These are phyloP conservation scores for Lepidocolaptes lacrymiger DNA, from an alignment of 2,797 vertebrate genomes.

Conservation along the genomic window DNA sequence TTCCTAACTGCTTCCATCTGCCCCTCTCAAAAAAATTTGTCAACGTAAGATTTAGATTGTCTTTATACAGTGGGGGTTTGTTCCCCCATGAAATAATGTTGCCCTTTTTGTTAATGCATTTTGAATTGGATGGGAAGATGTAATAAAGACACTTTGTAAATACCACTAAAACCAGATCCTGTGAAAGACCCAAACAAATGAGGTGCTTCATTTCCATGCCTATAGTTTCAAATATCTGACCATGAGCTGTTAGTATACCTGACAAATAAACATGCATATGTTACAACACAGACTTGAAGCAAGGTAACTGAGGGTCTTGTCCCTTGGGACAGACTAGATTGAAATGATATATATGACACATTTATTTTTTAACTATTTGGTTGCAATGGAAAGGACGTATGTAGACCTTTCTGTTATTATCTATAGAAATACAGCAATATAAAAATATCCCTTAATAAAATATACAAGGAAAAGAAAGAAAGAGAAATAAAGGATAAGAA, in stretches of 20 bases:
- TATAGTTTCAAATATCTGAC: not conserved
- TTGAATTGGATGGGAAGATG: not conserved
- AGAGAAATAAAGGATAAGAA: not conserved
- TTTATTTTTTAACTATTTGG: not conserved
- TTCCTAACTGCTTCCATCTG: not conserved
- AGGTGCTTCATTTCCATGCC: not conserved
- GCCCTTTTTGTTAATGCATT: not conserved
- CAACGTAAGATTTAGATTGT: not conserved
- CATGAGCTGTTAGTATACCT: not conserved
- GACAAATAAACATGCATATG: fast-evolving
- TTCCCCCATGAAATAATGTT: not conserved
- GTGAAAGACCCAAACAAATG: not conserved
- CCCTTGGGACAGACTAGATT: too few species aligned
- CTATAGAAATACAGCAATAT: not conserved
- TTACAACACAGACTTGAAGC: fast-evolving
- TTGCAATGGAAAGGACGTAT: not conserved
- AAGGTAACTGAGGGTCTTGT: not conserved
- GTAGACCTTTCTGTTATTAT: not conserved
- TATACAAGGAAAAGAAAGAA: not conserved
- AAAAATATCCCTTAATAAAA: not conserved
- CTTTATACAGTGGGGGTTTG: not conserved
- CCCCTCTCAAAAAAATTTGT: not conserved
- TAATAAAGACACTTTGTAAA: not conserved
- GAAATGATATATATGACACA: not conserved
- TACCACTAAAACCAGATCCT: not conserved